Percentiles rank a stretch among this genome's conserved stretches.
These are phyloP conservation scores for Onychostruthus taczanowskii DNA, from an alignment of 2,113 vertebrate species.

Conservation along the genomic window DNA sequence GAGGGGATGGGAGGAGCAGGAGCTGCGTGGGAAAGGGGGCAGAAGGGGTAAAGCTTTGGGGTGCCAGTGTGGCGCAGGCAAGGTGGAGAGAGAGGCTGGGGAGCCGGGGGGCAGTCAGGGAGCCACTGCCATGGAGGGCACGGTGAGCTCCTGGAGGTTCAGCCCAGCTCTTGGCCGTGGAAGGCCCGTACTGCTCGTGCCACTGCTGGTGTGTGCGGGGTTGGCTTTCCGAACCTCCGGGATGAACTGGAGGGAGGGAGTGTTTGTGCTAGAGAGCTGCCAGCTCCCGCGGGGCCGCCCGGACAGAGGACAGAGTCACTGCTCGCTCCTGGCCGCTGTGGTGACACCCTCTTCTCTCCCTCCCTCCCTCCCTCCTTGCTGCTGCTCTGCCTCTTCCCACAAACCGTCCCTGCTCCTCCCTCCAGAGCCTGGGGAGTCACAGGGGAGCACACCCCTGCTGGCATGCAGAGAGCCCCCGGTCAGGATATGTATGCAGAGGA, in stretches of 20 bases:
- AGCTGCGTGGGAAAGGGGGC: not conserved
- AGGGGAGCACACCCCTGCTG: not conserved
- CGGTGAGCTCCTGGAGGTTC: not conserved
- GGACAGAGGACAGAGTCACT: not conserved
- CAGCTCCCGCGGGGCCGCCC: fast-evolving
- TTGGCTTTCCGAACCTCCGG: fast-evolving
- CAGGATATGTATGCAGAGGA: not conserved
- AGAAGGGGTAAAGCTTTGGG: not conserved
- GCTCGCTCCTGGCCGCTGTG: fast-evolving
- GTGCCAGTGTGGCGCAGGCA: not conserved
- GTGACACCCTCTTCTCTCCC: not conserved
- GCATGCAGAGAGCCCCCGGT: not conserved
- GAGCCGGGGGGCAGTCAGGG: not conserved
- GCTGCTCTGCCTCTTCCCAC: not conserved
- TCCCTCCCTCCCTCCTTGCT: not conserved
- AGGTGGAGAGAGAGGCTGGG: not conserved
- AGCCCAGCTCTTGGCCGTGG: not conserved
- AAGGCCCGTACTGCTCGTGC: not conserved
- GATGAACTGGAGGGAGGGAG: not conserved
- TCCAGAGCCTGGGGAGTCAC: not conserved
- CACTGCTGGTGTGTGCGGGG: not conserved
- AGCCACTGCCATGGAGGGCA: not conserved
- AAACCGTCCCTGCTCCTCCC: not conserved
- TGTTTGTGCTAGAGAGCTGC: not conserved
- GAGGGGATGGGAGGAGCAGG: not conserved